A percentile compares a stretch with the other conserved stretches of the same genome.
These are phyloP conservation scores for Bostrychus sinensis DNA, from an alignment of 2,113 vertebrate species.

Conservation along the genomic window DNA sequence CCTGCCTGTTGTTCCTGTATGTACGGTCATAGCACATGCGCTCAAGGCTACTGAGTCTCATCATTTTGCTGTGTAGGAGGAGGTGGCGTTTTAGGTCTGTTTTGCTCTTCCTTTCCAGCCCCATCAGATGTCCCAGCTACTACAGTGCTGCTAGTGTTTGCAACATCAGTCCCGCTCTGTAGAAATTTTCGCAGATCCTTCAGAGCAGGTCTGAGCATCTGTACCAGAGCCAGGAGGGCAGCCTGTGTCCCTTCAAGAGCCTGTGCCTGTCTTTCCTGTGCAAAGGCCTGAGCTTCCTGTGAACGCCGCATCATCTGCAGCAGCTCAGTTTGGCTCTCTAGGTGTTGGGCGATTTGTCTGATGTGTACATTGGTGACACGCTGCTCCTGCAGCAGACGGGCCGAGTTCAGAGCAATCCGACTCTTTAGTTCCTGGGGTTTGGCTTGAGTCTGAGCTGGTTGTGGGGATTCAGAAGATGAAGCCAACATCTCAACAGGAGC, in stretches of 20 bases:
- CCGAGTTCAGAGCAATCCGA: conserved; percentile 94
- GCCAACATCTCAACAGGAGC: conserved; percentile 88
- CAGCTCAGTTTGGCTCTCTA: conserved; percentile 94
- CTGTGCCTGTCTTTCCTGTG: conserved; percentile 94
- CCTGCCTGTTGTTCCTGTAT: too few relatives aligned
- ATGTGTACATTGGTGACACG: conserved; percentile 94
- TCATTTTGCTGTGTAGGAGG: conserved; percentile 41
- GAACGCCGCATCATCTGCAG: conserved; percentile 94
- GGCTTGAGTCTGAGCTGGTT: conserved; percentile 79
- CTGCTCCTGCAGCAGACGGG: conserved; percentile 95
- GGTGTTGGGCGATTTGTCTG: conserved; percentile 94
- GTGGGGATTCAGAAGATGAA: conserved; percentile 62
- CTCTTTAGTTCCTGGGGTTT: conserved; percentile 96
- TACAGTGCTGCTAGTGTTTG: conserved; percentile 59
- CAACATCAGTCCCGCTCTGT: conserved; percentile 80
- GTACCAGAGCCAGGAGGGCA: conserved; percentile 89
- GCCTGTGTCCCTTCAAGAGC: conserved; percentile 96
- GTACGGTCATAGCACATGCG: conserved; percentile 30
- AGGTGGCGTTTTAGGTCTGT: conserved; percentile 46
- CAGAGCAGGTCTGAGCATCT: conserved; percentile 91
- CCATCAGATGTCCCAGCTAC: conserved; percentile 24
- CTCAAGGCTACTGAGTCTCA: conserved; percentile 57
- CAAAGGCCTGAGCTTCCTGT: conserved; percentile 93
- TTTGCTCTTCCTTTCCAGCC: conserved; percentile 42
- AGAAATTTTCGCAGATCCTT: conserved; percentile 94